phyloP scores from a whole-genome alignment of 2,113 vertebrate genomes.

The Bujurquina vittata region DNA sequence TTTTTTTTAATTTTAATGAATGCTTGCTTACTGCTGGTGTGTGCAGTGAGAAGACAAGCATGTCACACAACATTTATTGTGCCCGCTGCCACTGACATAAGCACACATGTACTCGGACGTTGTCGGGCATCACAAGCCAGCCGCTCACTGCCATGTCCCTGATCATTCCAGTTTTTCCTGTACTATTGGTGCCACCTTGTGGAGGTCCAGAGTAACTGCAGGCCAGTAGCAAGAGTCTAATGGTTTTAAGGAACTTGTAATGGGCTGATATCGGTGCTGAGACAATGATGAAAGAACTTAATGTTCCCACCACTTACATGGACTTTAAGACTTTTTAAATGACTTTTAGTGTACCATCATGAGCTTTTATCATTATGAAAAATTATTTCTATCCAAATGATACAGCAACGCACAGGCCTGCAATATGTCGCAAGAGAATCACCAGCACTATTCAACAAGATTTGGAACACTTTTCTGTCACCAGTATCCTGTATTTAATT shows the following conservation, averaged over 20 bases:
- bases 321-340: conserved; percentile 19
- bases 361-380: conserved; percentile 42
- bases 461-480: conserved; percentile 47
- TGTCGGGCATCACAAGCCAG: conserved; percentile 58
- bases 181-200: conserved; percentile 60
- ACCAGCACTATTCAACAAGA: conserved; percentile 60
- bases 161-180: conserved; percentile 43
- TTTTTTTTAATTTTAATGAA: neutral
- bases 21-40: conserved; percentile 15
- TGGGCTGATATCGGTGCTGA: conserved; percentile 56
- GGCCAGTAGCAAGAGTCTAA: conserved; percentile 77
- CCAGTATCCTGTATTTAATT: conserved; percentile 74
- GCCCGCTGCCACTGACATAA: conserved; percentile 41
- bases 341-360: conserved; percentile 25
- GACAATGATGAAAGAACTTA: conserved; percentile 48
- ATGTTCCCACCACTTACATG: conserved; percentile 47
- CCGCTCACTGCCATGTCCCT: conserved; percentile 67
- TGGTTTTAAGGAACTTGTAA: conserved; percentile 51
- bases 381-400: conserved; percentile 43
- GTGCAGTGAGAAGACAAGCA: conserved; percentile 9
- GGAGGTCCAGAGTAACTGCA: conserved; percentile 65
- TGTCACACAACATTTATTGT: conserved; percentile 34
- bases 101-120: conserved; percentile 27
- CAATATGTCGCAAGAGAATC: conserved; percentile 43
- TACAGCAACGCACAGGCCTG: conserved; percentile 56